Conservation (phyloP, 2,113 vertebrate genomes). For the Piprites chloris region DNA sequence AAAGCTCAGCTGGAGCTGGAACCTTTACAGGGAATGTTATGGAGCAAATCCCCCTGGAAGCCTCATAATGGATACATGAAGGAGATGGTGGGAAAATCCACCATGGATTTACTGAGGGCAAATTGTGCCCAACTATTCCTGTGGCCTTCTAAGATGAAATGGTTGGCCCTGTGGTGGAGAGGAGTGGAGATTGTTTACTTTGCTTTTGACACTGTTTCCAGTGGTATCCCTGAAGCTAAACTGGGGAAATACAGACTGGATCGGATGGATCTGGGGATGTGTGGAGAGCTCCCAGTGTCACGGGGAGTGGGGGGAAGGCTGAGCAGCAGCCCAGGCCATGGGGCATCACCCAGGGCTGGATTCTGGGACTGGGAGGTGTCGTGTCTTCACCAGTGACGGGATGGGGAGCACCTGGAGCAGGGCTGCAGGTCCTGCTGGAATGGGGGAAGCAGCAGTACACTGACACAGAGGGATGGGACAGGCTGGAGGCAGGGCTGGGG, state of each 20-base stretch:
- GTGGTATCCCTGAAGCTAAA: not conserved
- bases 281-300: fast-evolving
- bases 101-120: not conserved
- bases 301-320: not conserved
- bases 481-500: not conserved
- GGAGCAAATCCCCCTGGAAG: not conserved
- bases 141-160: not conserved
- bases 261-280: not conserved
- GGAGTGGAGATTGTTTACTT: not conserved
- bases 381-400: no score
- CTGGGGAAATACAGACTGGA: not conserved
- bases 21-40: not conserved
- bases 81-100: not conserved
- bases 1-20: not conserved
- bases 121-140: not conserved
- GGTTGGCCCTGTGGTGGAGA: not conserved
- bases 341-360: no score
- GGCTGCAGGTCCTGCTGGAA: not conserved
- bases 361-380: no score
- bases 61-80: no score
- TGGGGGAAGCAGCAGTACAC: no score
- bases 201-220: not conserved
- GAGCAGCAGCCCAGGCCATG: not conserved
- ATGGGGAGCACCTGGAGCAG: no score
- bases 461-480: no score